Percentiles rank a stretch among this genome's conserved stretches.
phyloP scores from a whole-genome alignment of 2,888 invertebrate genomes.

The Campoletis raptor region DNA sequence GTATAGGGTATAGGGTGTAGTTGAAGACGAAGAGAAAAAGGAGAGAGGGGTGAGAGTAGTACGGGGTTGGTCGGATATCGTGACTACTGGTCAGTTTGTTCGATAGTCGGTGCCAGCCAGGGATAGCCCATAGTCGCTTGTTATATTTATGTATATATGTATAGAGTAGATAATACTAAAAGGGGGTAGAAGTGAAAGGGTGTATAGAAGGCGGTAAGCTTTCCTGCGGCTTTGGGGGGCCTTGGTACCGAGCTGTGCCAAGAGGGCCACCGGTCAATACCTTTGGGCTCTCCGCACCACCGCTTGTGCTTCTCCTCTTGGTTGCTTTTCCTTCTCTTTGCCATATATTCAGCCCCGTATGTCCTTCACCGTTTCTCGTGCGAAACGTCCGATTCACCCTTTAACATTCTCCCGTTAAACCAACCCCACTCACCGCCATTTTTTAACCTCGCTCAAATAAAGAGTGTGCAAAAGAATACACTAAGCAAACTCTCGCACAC shows the following conservation, averaged over 20 bases:
- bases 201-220: slow-evolving; percentile 59
- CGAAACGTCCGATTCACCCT: slow-evolving; percentile 66
- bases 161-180: slow-evolving; percentile 37
- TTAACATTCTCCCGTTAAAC: slow-evolving; percentile 43
- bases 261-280: slow-evolving; percentile 85
- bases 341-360: slow-evolving; percentile 17
- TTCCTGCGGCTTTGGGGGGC: slow-evolving; percentile 75
- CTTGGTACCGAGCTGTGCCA: slow-evolving; percentile 84
- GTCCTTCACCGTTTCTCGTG: slow-evolving; percentile 48
- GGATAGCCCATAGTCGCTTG: slow-evolving; percentile 76
- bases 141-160: slow-evolving; percentile 38
- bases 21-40: slow-evolving; percentile 25
- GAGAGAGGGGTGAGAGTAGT: slow-evolving; percentile 18
- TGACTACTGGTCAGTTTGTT: slow-evolving; percentile 85
- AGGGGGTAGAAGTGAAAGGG: slow-evolving; percentile 49
- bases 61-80: slow-evolving; percentile 79
- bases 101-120: slow-evolving; percentile 85
- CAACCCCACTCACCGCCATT: neutral
- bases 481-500: slow-evolving; percentile 45
- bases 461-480: slow-evolving; percentile 37
- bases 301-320: slow-evolving; percentile 51
- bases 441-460: slow-evolving; percentile 36
- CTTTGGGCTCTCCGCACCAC: slow-evolving; percentile 78
- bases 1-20: slow-evolving; percentile 36
- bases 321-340: slow-evolving; percentile 11